Evolutionary conservation across 2,888 invertebrate species (phyloP).

Genomic region (Tinea pellionella): DNA sequence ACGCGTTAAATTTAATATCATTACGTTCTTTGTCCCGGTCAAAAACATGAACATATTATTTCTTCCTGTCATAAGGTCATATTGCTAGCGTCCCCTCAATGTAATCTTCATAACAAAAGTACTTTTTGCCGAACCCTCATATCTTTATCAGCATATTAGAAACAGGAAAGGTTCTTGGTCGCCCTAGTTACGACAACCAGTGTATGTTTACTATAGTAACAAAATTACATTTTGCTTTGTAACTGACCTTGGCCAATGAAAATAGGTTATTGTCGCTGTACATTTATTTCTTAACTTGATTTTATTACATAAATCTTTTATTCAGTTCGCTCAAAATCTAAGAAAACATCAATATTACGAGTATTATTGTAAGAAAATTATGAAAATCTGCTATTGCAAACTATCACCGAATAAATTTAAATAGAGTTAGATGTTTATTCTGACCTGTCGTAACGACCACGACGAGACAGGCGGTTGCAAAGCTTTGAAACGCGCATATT

Average conservation of each 20-base stretch:
- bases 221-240: not conserved
- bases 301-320: no score
- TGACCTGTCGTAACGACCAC: no score
- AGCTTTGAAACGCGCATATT: no score
- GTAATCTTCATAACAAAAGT: not conserved
- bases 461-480: no score
- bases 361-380: no score
- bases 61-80: not conserved
- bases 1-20: not conserved
- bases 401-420: no score
- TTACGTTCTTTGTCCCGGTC: not conserved
- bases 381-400: no score
- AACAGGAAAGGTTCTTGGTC: not conserved
- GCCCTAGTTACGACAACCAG: not conserved
- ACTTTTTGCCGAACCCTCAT: not conserved
- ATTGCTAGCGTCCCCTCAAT: not conserved
- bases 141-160: not conserved
- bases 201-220: not conserved
- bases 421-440: no score
- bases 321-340: no score
- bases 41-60: not conserved
- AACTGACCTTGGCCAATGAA: not conserved
- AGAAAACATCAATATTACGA: no score
- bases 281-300: no score
- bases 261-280: no score